These are phyloP conservation scores for Pipistrellus pygmaeus DNA, from an alignment of 2,797 vertebrate species.

Conservation along the genomic window DNA sequence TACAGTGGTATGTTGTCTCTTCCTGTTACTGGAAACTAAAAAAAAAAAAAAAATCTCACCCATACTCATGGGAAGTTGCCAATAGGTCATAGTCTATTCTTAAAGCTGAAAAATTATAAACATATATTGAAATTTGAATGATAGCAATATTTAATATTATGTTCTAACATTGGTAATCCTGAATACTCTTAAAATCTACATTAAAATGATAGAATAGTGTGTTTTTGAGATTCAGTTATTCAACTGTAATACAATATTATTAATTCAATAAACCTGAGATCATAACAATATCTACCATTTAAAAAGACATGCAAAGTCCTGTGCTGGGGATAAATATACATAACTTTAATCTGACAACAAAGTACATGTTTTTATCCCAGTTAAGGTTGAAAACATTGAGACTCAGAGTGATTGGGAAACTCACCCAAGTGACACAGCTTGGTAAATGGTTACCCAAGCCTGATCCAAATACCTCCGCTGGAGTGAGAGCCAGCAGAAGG, in stretches of 20 bases:
- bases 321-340: neutral
- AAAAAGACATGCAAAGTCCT: neutral
- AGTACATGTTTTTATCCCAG: neutral
- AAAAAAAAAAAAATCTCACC: neutral
- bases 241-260: constrained; percentile 10
- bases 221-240: constrained; percentile 58
- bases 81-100: neutral
- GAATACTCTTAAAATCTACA: neutral
- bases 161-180: neutral
- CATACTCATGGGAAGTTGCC: neutral
- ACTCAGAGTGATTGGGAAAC: neutral
- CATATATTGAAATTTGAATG: neutral
- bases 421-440: neutral
- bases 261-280: neutral
- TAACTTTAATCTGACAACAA: constrained; percentile 22
- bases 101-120: neutral
- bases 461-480: neutral
- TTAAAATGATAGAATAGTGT: neutral
- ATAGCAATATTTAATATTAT: neutral
- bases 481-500: neutral
- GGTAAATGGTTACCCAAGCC: neutral
- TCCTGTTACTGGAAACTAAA: neutral
- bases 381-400: constrained; percentile 33
- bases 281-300: neutral
- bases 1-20: neutral